These are phyloP conservation scores for Pandemis corylana DNA, from an alignment of 2,888 invertebrate genomes.

Conservation along the genomic window DNA sequence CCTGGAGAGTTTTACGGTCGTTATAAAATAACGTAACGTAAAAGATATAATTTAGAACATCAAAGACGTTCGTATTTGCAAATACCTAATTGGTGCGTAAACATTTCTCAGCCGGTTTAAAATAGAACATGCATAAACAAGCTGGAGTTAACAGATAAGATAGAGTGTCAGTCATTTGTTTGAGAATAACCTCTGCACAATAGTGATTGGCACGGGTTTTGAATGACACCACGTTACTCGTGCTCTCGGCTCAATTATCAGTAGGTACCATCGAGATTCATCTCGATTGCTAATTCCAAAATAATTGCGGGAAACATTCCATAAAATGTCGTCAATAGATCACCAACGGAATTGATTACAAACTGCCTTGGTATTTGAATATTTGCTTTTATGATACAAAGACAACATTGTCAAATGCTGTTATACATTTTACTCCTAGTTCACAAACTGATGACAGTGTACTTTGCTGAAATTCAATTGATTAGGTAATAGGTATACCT, in stretches of 20 bases:
- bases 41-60: conserved; percentile 32
- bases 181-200: neutral
- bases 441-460: too few relatives aligned
- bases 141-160: conserved; percentile 25
- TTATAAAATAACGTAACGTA: conserved; percentile 27
- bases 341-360: neutral
- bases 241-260: neutral
- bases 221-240: neutral
- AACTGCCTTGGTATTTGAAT: neutral
- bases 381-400: too few relatives aligned
- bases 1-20: conserved; percentile 17
- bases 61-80: conserved; percentile 29
- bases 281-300: neutral
- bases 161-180: conserved; percentile 26
- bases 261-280: neutral
- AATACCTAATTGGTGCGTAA: conserved; percentile 31
- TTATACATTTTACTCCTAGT: too few relatives aligned
- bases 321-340: neutral
- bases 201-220: conserved; percentile 8
- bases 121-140: conserved; percentile 25
- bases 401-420: too few relatives aligned
- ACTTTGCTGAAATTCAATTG: too few relatives aligned
- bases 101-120: conserved; percentile 31
- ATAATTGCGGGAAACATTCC: neutral
- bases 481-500: too few relatives aligned